phyloP scores from a whole-genome alignment of 2,797 vertebrate species.

The Gymnothorax javanicus region DNA sequence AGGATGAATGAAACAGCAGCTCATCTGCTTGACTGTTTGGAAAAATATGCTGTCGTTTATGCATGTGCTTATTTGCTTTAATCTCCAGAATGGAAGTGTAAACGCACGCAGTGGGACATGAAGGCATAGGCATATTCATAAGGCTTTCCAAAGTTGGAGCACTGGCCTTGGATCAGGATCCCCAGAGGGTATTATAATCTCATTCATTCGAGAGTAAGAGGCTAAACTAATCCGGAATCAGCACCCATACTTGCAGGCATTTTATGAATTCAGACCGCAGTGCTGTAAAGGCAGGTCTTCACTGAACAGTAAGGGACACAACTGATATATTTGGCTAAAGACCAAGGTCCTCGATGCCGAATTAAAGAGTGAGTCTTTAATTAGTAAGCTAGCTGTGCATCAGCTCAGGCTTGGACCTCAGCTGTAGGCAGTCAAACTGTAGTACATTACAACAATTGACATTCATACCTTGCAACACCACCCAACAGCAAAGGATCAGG shows the following conservation, averaged over 20 bases:
- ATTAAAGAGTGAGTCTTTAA: neutral
- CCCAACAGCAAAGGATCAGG: neutral
- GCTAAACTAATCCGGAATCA: too few species aligned
- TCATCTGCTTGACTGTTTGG: neutral
- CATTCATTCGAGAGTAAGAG: too few species aligned
- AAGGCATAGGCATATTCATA: neutral
- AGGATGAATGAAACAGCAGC: constrained; percentile 34
- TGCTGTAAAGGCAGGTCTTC: neutral
- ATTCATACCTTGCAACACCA: neutral
- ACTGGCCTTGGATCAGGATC: too few species aligned
- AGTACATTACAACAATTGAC: neutral
- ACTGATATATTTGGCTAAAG: neutral
- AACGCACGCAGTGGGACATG: neutral
- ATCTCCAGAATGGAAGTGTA: neutral
- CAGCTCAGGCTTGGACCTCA: neutral
- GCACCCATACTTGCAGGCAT: too few species aligned
- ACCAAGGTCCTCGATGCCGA: neutral
- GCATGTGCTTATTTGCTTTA: constrained; percentile 15
- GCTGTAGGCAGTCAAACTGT: neutral
- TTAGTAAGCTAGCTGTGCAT: neutral
- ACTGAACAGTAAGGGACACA: neutral
- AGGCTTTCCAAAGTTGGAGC: too few species aligned
- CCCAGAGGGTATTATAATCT: too few species aligned
- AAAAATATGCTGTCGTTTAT: constrained; percentile 5
- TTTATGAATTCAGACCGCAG: neutral